Conservation (phyloP, 1,140 invertebrate genomes). For the Macrostomum lignano region DNA sequence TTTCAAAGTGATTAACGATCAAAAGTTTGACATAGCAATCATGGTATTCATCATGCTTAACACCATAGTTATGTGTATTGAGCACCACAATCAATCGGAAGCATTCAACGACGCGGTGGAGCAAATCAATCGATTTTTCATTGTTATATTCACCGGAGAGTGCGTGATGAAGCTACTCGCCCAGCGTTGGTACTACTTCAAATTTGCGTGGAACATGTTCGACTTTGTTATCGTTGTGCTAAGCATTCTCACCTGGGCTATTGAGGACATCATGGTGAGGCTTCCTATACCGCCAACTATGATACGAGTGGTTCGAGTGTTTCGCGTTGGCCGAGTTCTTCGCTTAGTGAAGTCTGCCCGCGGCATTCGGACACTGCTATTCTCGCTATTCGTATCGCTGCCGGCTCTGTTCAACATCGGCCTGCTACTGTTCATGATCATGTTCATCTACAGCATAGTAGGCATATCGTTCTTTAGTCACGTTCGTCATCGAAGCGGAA, state of each 20-base stretch:
- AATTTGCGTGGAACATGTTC: conserved; percentile 95
- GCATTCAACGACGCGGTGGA: conserved; percentile 47
- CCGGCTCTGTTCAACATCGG: conserved; percentile 81
- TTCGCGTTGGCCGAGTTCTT: conserved; percentile 78
- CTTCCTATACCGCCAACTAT: conserved; percentile 72
- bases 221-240: conserved; percentile 94
- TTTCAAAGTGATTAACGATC: conserved; percentile 82
- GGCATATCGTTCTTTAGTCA: conserved; percentile 75
- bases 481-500: conserved; percentile 50
- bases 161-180: conserved; percentile 88
- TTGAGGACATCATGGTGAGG: not conserved
- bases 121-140: conserved; percentile 79
- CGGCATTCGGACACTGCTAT: conserved; percentile 76
- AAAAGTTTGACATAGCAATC: conserved; percentile 96
- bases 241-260: conserved; percentile 41
- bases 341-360: conserved; percentile 75
- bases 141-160: conserved; percentile 84
- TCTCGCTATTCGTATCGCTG: conserved; percentile 81
- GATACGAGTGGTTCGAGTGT: conserved; percentile 76
- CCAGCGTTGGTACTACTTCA: conserved; percentile 84
- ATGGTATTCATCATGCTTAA: conserved; percentile 94
- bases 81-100: conserved; percentile 61
- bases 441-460: conserved; percentile 80
- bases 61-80: conserved; percentile 91
- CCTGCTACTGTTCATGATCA: conserved; percentile 59